Percentiles rank a stretch among this genome's conserved stretches.
These are phyloP conservation scores for Spondyliosoma cantharus DNA, from an alignment of 2,797 vertebrate species.

Conservation along the genomic window DNA sequence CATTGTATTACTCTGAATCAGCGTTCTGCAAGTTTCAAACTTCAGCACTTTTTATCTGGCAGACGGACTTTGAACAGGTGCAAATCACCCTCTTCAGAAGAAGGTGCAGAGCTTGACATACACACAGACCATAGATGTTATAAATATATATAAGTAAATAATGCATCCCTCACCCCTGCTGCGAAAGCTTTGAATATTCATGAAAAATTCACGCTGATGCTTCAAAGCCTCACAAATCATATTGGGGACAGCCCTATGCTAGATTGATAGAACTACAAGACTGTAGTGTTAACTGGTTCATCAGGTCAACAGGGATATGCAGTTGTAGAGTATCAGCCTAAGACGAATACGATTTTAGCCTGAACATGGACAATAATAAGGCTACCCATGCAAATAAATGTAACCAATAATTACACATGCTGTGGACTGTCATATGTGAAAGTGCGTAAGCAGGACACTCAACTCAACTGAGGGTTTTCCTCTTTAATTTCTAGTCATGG, in stretches of 20 bases:
- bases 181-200: too few species aligned
- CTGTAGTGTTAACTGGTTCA: neutral
- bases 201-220: too few species aligned
- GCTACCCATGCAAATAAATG: constrained; percentile 17
- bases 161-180: too few species aligned
- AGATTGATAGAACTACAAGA: too few species aligned
- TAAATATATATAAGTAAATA: too few species aligned
- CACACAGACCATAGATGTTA: constrained; percentile 21
- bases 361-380: neutral
- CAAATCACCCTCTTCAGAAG: constrained; percentile 37
- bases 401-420: constrained; percentile 35
- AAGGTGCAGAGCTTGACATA: constrained; percentile 19
- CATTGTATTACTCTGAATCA: constrained; percentile 46
- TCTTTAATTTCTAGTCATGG: constrained; percentile 57
- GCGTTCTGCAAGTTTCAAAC: constrained; percentile 50
- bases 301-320: neutral
- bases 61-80: constrained; percentile 30
- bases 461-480: constrained; percentile 25
- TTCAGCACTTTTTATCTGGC: constrained; percentile 52
- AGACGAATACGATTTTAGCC: constrained; percentile 14
- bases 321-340: neutral
- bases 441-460: constrained; percentile 15
- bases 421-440: constrained; percentile 24
- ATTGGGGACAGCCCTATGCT: too few species aligned
- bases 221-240: too few species aligned